Evolutionary conservation across 2,888 invertebrate species (phyloP).

Genomic region (Synanthedon tipuliformis): DNA sequence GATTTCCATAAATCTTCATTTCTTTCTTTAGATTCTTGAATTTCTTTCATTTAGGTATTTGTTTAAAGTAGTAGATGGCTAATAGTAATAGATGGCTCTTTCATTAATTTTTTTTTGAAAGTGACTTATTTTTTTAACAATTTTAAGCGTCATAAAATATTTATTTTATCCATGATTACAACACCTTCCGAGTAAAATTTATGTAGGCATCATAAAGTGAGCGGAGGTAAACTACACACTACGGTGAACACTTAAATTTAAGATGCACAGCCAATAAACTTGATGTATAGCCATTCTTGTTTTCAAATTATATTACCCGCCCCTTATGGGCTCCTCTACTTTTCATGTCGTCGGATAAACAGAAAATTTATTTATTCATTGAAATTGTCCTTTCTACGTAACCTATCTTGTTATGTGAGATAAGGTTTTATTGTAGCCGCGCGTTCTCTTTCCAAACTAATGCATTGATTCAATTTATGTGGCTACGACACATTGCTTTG

Average conservation of each 20-base stretch:
- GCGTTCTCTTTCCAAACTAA: neutral
- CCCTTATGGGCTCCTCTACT: neutral
- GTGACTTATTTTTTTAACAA: too few species aligned
- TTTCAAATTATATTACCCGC: neutral
- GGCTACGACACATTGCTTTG: neutral
- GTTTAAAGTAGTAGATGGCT: too few species aligned
- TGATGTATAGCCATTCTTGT: conserved; percentile 1
- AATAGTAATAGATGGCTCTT: too few species aligned
- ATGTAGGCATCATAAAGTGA: neutral
- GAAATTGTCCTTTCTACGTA: conserved; percentile 6
- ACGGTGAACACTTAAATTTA: neutral
- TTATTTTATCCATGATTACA: neutral
- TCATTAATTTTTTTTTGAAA: too few species aligned
- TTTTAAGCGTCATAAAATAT: too few species aligned
- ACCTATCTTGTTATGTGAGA: neutral
- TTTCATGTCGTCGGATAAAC: conserved; percentile 3
- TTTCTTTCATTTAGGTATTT: too few species aligned
- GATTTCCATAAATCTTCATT: too few species aligned
- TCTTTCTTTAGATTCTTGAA: too few species aligned
- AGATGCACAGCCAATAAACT: neutral
- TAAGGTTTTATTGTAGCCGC: neutral
- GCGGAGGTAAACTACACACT: neutral
- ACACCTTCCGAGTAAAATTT: neutral
- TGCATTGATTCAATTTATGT: neutral
- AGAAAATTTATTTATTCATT: conserved; percentile 30